phyloP scores from a whole-genome alignment of 1,140 invertebrate species.

The Colletes latitarsis region DNA sequence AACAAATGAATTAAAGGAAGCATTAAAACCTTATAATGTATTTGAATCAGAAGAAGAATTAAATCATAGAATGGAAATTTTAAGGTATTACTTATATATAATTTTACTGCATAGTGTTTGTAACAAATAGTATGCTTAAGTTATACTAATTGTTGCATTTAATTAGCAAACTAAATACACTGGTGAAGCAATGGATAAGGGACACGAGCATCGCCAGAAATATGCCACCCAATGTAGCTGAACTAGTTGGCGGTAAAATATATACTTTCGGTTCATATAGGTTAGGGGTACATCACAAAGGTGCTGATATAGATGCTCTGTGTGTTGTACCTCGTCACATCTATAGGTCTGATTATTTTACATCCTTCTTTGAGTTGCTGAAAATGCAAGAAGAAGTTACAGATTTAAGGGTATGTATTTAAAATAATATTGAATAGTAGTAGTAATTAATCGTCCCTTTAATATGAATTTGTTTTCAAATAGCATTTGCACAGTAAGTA shows the following conservation, averaged over 20 bases:
- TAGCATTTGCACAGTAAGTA: constrained; percentile 27
- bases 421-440: not conserved
- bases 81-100: constrained; percentile 78
- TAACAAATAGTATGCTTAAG: not conserved
- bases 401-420: constrained; percentile 86
- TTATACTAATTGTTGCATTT: not conserved
- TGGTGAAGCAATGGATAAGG: constrained; percentile 96
- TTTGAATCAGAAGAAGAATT: constrained; percentile 96
- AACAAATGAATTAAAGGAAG: constrained; percentile 91
- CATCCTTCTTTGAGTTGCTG: constrained; percentile 95
- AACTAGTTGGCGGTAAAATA: constrained; percentile 97
- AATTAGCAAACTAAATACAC: constrained; percentile 89
- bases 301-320: constrained; percentile 99
- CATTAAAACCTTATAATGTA: constrained; percentile 92
- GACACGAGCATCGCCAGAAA: constrained; percentile 93
- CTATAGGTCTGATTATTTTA: constrained; percentile 96
- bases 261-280: constrained; percentile 99
- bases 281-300: constrained; percentile 95
- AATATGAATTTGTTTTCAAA: constrained; percentile 28
- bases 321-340: constrained; percentile 99
- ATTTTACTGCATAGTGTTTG: not conserved
- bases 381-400: constrained; percentile 94
- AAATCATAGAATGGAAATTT: constrained; percentile 92
- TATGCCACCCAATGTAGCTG: constrained; percentile 92
- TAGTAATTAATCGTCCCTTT: constrained; percentile 11